phyloP scores from a whole-genome alignment of 2,888 invertebrate genomes.

The Lochmaea crataegi region DNA sequence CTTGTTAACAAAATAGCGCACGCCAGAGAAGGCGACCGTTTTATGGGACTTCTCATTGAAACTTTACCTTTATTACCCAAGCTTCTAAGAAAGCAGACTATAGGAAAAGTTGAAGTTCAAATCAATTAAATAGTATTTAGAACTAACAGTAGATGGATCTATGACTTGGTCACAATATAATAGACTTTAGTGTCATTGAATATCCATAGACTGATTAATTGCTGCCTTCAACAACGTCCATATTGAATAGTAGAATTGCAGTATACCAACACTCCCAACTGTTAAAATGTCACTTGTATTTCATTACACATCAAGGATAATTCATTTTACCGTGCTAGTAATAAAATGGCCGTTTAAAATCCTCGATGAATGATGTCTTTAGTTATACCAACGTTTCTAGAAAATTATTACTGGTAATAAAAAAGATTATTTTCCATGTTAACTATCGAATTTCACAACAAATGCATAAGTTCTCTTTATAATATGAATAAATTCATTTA shows the following conservation, averaged over 20 bases:
- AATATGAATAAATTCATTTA: background rate
- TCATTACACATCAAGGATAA: slow-evolving; percentile 18
- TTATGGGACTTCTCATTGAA: no score
- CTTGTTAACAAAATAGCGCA: no score
- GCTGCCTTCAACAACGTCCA: background rate
- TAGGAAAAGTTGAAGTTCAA: no score
- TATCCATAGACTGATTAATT: slow-evolving; percentile 15
- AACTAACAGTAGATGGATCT: background rate
- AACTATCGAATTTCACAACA: slow-evolving; percentile 8
- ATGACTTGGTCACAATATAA: background rate
- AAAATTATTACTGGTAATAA: slow-evolving; percentile 18
- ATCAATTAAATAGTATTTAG: background rate
- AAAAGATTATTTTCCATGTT: slow-evolving; percentile 4
- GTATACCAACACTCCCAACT: slow-evolving; percentile 5
- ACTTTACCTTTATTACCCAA: no score
- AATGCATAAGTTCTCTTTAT: background rate
- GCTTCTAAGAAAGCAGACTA: no score
- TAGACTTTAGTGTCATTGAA: slow-evolving; percentile 2
- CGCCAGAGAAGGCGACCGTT: no score
- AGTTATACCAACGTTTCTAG: background rate
- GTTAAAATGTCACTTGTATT: slow-evolving; percentile 18
- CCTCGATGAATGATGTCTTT: slow-evolving; percentile 14
- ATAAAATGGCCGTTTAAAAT: slow-evolving; percentile 13
- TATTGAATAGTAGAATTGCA: background rate
- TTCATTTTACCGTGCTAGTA: slow-evolving; percentile 16